Percentiles rank a stretch among this genome's conserved stretches.
Evolutionary conservation across 2,797 vertebrate species (phyloP).

Genomic region (Leptoclinus maculatus): DNA sequence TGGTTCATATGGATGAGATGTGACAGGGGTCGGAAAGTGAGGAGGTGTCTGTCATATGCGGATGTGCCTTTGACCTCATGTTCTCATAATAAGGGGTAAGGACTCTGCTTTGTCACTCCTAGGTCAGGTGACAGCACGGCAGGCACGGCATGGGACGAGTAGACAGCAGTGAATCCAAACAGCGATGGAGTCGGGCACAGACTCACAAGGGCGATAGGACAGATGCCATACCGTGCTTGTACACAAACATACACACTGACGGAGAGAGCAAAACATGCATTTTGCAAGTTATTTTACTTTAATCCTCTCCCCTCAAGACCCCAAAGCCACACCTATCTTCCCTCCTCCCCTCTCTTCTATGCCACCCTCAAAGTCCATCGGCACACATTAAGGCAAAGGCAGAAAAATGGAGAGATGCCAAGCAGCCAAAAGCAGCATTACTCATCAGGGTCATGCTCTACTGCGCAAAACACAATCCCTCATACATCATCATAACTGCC

Average conservation of each 20-base stretch:
- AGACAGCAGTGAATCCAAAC: constrained; percentile 57
- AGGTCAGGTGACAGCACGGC: constrained; percentile 75
- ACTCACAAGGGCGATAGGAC: constrained; percentile 25
- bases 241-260: constrained; percentile 39
- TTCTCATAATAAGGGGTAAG: constrained; percentile 83
- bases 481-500: constrained; percentile 99
- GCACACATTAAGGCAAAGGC: constrained; percentile 87
- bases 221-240: constrained; percentile 6
- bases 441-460: constrained; percentile 95
- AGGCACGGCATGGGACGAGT: constrained; percentile 49
- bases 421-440: constrained; percentile 93
- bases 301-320: constrained; percentile 56
- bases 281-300: constrained; percentile 46
- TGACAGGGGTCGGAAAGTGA: constrained; percentile 80
- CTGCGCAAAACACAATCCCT: constrained; percentile 98
- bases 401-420: constrained; percentile 88
- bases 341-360: constrained; percentile 26
- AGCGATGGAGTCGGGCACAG: constrained; percentile 28
- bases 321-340: constrained; percentile 44
- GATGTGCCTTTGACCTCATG: constrained; percentile 80
- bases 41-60: constrained; percentile 77
- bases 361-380: constrained; percentile 77
- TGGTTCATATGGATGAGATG: constrained; percentile 78
- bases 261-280: constrained; percentile 48
- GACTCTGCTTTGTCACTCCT: constrained; percentile 81